These are phyloP conservation scores for Orchesella flavescens DNA, from an alignment of 2,888 invertebrate species.

Conservation along the genomic window DNA sequence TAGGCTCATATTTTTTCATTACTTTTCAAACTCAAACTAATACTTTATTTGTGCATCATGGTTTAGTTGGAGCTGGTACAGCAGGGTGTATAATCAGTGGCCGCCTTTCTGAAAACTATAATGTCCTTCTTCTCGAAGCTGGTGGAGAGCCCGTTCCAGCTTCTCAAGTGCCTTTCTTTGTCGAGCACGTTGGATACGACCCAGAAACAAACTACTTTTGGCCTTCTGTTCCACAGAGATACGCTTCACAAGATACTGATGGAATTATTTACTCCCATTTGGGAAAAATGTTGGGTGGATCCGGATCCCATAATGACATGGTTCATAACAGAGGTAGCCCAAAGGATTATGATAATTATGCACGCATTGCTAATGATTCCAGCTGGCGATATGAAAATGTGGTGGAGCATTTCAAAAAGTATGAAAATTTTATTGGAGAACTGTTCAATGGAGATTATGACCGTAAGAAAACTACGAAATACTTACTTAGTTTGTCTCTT, in stretches of 20 bases:
- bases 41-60: too few relatives aligned
- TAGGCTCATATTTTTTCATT: background rate
- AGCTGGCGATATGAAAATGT: slow-evolving; percentile 54
- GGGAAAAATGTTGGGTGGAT: slow-evolving; percentile 65
- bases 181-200: background rate
- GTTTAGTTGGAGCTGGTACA: slow-evolving; percentile 35
- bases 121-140: slow-evolving; percentile 25
- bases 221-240: slow-evolving; percentile 19
- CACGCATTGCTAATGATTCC: slow-evolving; percentile 42
- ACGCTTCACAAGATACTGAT: slow-evolving; percentile 10
- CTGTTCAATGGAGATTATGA: background rate
- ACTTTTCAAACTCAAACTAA: background rate
- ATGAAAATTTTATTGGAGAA: slow-evolving; percentile 58
- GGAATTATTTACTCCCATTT: slow-evolving; percentile 9
- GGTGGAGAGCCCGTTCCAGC: slow-evolving; percentile 29
- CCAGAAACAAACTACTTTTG: slow-evolving; percentile 47
- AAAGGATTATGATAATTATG: slow-evolving; percentile 58
- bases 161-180: slow-evolving; percentile 31
- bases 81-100: slow-evolving; percentile 37
- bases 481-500: background rate
- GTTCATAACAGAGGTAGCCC: slow-evolving; percentile 55
- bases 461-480: background rate
- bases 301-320: slow-evolving; percentile 54
- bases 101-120: slow-evolving; percentile 22
- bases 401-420: slow-evolving; percentile 55